Conservation (phyloP, 2,113 vertebrate genomes). For the Eonycteris spelaea region DNA sequence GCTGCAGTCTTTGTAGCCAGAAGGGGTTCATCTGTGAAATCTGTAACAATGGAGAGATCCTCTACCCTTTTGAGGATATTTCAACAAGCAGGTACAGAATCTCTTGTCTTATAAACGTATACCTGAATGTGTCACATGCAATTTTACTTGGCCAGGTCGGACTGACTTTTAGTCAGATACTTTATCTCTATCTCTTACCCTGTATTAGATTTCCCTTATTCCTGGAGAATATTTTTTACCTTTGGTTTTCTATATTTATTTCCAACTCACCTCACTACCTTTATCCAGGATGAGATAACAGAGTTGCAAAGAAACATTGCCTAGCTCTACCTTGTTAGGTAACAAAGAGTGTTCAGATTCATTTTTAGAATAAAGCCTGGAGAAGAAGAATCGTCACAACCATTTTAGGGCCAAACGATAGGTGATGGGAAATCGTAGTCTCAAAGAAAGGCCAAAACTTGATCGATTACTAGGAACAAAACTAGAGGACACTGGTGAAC, state of each 20-base stretch:
- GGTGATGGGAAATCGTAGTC: not conserved
- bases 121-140: not conserved
- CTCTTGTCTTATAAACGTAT: conserved; percentile 26
- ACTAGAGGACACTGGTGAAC: not conserved
- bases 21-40: conserved; percentile 99
- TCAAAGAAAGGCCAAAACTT: not conserved
- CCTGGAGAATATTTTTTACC: not conserved
- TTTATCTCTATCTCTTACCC: not conserved
- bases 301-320: not conserved
- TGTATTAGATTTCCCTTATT: not conserved
- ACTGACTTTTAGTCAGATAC: not conserved
- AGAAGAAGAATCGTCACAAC: not conserved
- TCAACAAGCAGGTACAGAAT: conserved; percentile 92
- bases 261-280: not conserved
- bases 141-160: not conserved
- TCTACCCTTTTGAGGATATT: conserved; percentile 97
- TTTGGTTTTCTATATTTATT: conserved; percentile 16
- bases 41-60: conserved; percentile 95
- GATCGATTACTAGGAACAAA: not conserved
- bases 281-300: conserved; percentile 21
- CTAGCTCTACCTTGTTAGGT: not conserved
- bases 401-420: not conserved
- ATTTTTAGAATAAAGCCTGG: not conserved
- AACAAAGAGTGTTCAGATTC: not conserved
- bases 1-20: conserved; percentile 97